Evolutionary conservation across 2,113 vertebrate species (phyloP).

Genomic region (Gorsachius goisagi): DNA sequence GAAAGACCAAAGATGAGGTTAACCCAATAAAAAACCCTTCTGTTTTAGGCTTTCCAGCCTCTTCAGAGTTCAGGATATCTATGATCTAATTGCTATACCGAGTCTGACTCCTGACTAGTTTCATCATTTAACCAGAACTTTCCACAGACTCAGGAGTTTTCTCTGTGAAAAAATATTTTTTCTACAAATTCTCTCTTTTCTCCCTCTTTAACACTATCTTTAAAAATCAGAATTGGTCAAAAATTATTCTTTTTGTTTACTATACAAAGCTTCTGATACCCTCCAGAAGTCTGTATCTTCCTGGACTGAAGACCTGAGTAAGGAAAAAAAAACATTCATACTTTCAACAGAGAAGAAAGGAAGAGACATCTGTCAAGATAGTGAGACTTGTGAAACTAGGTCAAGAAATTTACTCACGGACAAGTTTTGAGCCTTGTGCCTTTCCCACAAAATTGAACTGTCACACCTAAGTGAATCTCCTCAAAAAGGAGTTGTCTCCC

Average conservation of each 20-base stretch:
- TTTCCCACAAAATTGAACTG: not conserved
- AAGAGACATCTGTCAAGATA: not conserved
- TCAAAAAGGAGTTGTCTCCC: not conserved
- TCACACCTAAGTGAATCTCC: not conserved
- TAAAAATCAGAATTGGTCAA: not conserved
- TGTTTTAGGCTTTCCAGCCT: not conserved
- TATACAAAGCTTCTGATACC: not conserved
- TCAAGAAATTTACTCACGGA: not conserved
- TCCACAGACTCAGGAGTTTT: not conserved
- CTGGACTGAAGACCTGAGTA: not conserved
- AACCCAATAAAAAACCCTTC: not conserved
- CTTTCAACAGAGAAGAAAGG: not conserved
- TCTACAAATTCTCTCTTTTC: not conserved
- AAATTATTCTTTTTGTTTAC: not conserved
- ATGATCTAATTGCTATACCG: too few species aligned
- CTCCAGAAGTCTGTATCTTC: not conserved
- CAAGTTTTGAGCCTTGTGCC: not conserved
- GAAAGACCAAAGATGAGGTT: not conserved
- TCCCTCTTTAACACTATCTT: not conserved
- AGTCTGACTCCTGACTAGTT: not conserved
- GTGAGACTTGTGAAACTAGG: not conserved
- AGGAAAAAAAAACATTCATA: not conserved
- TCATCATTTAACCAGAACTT: not conserved
- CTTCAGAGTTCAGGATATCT: not conserved
- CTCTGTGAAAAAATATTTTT: not conserved